Evolutionary conservation across 2,888 invertebrate species (phyloP), one percentile per base, ranked within the genome.

Genomic region (Trachelus iudaicus): DNA sequence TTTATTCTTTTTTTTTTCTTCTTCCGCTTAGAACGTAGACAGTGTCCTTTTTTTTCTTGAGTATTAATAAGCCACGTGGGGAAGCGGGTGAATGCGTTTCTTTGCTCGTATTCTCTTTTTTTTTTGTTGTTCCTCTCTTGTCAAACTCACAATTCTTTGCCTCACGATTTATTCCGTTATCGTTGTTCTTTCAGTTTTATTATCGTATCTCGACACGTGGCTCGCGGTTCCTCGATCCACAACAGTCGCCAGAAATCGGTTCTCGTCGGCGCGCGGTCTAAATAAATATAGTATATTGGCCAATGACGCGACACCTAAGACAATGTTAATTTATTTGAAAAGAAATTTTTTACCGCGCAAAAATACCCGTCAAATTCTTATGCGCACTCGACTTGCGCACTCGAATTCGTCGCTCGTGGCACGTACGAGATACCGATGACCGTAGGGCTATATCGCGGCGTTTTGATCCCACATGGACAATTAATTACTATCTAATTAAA

Each of bases 401-500:
- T 23, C 15, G 40, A 56, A 56, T 56, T 56, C 9, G 40, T 56
- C 40, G 23, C 40, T 56, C 40, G 1, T 23, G 23, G 23, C 40
- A 23, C 40, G 40, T 1, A 56, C 40, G 40, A 56, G 40, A 23
- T 23, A 56, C 40, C 71, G 71, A 71, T 33, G 12, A 71, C 71
- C 71, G 33, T 33, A 33, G 40, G 31, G 71, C 71, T n/a, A 23
- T 2, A 3, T 71, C 30, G 71, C 71, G 77, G 30, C 73, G 71
- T 75, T 78, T 56, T 69, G 37, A 76, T 76, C 68, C 75, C 73
- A 73, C 34, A 78, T 78, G 78, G 75, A 78, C 80, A 83, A 86
- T 87, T 87, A 85, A 85, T 87, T 83, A 84, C 81, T 86, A 87
- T 76, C 84, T 86, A 86, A 86, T 84, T 81, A 82, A 84, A 84